phyloP scores from a whole-genome alignment of 1,140 invertebrate species.

The Galleria mellonella region DNA sequence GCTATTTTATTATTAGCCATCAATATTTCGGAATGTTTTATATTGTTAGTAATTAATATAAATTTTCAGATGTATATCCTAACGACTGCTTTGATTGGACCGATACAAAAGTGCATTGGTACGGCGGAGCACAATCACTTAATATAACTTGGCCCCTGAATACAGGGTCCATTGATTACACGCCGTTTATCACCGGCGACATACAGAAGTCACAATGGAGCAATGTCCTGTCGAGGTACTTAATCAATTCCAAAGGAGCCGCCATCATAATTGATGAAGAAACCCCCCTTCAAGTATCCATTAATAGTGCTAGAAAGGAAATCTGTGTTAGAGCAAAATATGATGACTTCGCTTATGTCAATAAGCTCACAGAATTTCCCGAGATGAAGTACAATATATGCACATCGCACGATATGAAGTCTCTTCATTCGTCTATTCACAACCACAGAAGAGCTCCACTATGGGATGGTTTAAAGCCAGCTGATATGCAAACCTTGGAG shows the following conservation, averaged over 20 bases:
- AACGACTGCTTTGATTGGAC: slow-evolving; percentile 90
- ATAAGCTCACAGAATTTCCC: slow-evolving; percentile 77
- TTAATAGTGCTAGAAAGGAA: slow-evolving; percentile 79
- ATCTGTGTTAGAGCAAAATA: slow-evolving; percentile 85
- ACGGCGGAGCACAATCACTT: slow-evolving; percentile 86
- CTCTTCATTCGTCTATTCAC: slow-evolving; percentile 79
- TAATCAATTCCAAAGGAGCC: slow-evolving; percentile 89
- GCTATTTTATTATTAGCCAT: too few species aligned
- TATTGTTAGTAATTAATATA: neutral
- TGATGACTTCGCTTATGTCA: slow-evolving; percentile 86
- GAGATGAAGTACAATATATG: slow-evolving; percentile 91
- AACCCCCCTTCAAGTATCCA: slow-evolving; percentile 86
- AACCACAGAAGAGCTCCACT: slow-evolving; percentile 80
- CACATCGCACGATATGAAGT: slow-evolving; percentile 84
- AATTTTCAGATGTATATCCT: slow-evolving; percentile 74
- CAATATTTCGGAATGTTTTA: neutral
- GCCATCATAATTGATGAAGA: slow-evolving; percentile 85
- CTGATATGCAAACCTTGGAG: slow-evolving; percentile 83
- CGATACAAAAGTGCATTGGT: slow-evolving; percentile 81
- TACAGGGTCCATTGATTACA: slow-evolving; percentile 80
- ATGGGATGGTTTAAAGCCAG: slow-evolving; percentile 87
- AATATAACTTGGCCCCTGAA: slow-evolving; percentile 88
- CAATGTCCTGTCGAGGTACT: slow-evolving; percentile 86
- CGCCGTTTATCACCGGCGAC: slow-evolving; percentile 89
- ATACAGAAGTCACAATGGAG: slow-evolving; percentile 86